Evolutionary conservation across 2,888 invertebrate genomes (phyloP), one percentile per base, ranked within the genome.

Genomic region (Spilarctia lutea): DNA sequence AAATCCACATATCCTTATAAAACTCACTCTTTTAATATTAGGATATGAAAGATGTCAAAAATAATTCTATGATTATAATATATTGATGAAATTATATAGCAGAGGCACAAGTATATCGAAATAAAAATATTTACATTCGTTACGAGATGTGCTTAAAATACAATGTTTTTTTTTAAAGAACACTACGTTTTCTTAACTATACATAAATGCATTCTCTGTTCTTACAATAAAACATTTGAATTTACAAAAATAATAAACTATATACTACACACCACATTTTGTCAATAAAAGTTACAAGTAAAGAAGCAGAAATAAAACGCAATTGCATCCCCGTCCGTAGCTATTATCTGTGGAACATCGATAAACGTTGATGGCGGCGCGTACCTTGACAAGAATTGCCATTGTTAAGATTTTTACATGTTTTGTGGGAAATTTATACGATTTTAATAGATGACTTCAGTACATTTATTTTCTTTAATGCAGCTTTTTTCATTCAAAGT

Each of bases 261-360:
- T n/a, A 56, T 7, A 24, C 20, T 8, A 52, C 2, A 24, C 13
- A 60, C 3, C n/a, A 16, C 1, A 11, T 60, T 30, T 27, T 27
- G n/a, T 16, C 27, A 27, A 1, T 30, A 10, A 0, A 27, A 4
- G 13, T 60, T 27, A 30, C 6, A 13, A 63, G 7, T 27, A 7
- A 4, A 24, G 35, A 67, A 76, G 78, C 66, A 84, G 52, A 71
- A 85, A 83, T 83, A 35, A 83, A 86, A 86, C 86, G 86, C 65
- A 75, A n/a, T 18, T 27, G 33, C 39, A 76, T 76, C 79, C 85
- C 81, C 73, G 81, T 75, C 30, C 65, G 27, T 70, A 82, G 82
- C 72, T 86, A 77, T 86, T 52, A 81, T 85, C 86, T 86, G 84
- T 86, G 86, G 79, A 70, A 85, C 83, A 82, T 84, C 84, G 85